Base-by-base conservation (phyloP, 1,140 invertebrate species). In the Apis florea region DNA sequence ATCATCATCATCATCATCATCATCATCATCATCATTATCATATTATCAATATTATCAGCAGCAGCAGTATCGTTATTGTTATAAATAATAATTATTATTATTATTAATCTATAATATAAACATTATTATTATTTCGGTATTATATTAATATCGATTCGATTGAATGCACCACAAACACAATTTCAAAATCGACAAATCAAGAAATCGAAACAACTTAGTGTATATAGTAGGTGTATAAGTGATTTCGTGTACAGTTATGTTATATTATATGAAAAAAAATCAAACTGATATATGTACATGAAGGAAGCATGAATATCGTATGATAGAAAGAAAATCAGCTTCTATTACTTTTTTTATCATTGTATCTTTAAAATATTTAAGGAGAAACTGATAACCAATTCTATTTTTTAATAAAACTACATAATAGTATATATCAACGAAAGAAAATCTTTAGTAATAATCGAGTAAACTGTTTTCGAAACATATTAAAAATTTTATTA, bases 101-200 rank as follows among this genome's bases (percentile, higher is more conserved):
- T 54, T 5, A 1, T 26, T 2, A 13, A n/a, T 31, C 31, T 76
- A 67, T n/a, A 5, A 49, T 67, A 61, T 61, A 15, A 63, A 26
- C 31, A 31, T 9, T 53, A n/a, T 31, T 73, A 74, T 64, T 56
- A 70, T 80, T 80, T 74, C 61, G 54, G 51, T 66, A 67, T 81
- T 75, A 75, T 67, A 68, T 81, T 75, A 81, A 81, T 81, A 81
- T 81, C 79, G 79, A 81, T 81, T 75, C 79, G 79, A 81, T 81
- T 75, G 79, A 81, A 81, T 81, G 2, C 75, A 56, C 61, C 63
- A 15, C n/a, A 31, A 15, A 15, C n/a, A 67, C 59, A n/a, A 47
- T 59, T 73, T 59, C 5, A 73, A 81, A 53, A 74, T 61, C 15
- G 31, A 66, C 56, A 40, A 11, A 51, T 64, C 10, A 66, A 63